Base-by-base conservation (phyloP, 2,888 invertebrate genomes). In the Agapostemon virescens region DNA sequence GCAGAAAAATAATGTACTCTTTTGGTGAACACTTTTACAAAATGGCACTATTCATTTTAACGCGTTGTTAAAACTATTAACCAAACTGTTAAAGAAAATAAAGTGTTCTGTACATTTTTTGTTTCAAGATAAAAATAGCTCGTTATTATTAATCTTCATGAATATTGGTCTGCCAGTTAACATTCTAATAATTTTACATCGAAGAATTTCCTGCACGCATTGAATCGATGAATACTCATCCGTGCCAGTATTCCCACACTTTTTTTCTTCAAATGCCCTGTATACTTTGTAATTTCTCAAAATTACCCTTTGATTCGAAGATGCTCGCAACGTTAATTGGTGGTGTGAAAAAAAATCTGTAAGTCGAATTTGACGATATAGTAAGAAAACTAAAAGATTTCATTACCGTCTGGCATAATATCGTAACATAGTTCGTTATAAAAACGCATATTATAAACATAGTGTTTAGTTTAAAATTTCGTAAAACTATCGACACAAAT, bases 1-100 rank as follows among this genome's bases (percentile, higher is more conserved):
- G 71, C 77, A 79, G 40, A 77, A 79, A 79, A 79, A 79, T 79
- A 79, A 70, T 71, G 26, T 71, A 71, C 67, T n/a, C 17, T 30
- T 49, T 4, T 42, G 45, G 2, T 52, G 77, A 70, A 71, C 58
- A 52, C 67, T 58, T 11, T 70, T 52, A 4, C 1, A 30, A 38
- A 30, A 52, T 49, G 61, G 79, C 33, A 61, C 77, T 17, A n/a
- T n/a, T 36, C n/a, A 0, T 36, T n/a, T 36, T n/a, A 36, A 36
- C 63, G 33, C 11, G n/a, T 63, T n/a, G 33, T 2, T 17, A 55
- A 55, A 49, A 55, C 17, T 55, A 55, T 55, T 26, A 17, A 55
- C 26, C 26, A 17, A 55, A 55, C 15, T 55, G 7, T 55, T 26
- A 7, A 55, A 55, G 17, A 17, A 26, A 55, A 55, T 55, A 15